Evolutionary conservation across 2,797 vertebrate species (phyloP).

Genomic region (Acrocephalus scirpaceus): DNA sequence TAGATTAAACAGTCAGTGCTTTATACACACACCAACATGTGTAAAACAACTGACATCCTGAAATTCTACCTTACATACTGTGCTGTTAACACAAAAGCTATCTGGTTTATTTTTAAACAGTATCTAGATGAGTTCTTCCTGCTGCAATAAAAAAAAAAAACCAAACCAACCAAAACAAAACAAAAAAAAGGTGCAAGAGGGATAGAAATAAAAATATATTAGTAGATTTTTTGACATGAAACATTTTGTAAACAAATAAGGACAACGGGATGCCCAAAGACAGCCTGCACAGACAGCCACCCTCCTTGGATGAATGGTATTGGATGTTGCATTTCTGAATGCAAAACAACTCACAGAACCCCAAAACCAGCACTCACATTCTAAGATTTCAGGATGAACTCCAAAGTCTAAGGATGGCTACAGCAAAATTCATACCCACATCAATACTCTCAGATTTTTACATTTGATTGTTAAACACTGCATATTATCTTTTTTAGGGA

Average conservation of each 20-base stretch:
- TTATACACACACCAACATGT: neutral
- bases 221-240: neutral
- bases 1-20: neutral
- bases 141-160: neutral
- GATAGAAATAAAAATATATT: neutral
- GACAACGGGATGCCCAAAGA: neutral
- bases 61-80: neutral
- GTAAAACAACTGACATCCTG: neutral
- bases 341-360: neutral
- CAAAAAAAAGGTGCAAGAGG: neutral
- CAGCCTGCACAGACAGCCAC: rapidly evolving
- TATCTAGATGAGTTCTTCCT: neutral
- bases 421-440: neutral
- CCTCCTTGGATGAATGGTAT: neutral
- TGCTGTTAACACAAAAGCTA: neutral
- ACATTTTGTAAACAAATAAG: neutral
- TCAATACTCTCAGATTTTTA: neutral
- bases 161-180: too few relatives aligned
- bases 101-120: neutral
- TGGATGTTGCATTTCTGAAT: neutral
- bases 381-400: neutral
- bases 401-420: neutral
- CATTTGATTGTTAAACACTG: neutral
- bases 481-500: neutral
- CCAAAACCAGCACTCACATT: neutral